Base-by-base conservation (phyloP, 2,113 vertebrate species). In the Rostratula benghalensis region DNA sequence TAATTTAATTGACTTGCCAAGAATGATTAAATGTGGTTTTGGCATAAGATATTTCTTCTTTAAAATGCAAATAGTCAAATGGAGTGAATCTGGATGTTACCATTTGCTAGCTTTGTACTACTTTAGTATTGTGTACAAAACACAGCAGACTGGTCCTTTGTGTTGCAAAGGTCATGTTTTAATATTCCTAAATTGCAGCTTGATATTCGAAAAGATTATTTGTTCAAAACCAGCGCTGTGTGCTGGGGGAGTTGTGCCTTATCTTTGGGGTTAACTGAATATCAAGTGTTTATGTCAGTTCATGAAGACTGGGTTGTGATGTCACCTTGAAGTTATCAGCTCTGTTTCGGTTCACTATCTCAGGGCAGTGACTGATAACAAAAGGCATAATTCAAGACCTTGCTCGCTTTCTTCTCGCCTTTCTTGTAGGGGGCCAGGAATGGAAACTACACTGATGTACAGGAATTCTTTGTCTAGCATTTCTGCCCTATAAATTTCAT, bases 251-350 rank as follows among this genome's bases (percentile, higher is more conserved):
- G 95, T 96, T 97, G 87, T 90, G 70, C 83, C 70, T 98, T 98
- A 95, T 98, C 98, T 97, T 80, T 54, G 70, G 80, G 71, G 95
- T 97, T 96, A 98, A 97, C 90, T 95, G 97, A 93, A 89, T 96
- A 96, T 97, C 97, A 97, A 96, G 95, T 97, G 97, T 98, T 98
- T 98, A 96, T 98, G 97, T 98, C 93, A 97, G 96, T 98, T 98
- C 92, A 88, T 94, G 95, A 95, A 96, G 97, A 95, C 96, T 83
- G 84, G 87, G 92, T 93, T 97, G 97, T 98, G 98, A 98, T 98
- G 97, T 98, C 98, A 98, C 96, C 91, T 96, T 57, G 24, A 59
- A 88, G 94, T 96, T 98, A 98, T 98, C 97, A 91, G 56, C 78
- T 94, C 86, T 84, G 89, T 92, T 97, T 97, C 13, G 70, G 93